Conservation (phyloP, 2,888 invertebrate genomes). For the Schrankia costaestrigalis region DNA sequence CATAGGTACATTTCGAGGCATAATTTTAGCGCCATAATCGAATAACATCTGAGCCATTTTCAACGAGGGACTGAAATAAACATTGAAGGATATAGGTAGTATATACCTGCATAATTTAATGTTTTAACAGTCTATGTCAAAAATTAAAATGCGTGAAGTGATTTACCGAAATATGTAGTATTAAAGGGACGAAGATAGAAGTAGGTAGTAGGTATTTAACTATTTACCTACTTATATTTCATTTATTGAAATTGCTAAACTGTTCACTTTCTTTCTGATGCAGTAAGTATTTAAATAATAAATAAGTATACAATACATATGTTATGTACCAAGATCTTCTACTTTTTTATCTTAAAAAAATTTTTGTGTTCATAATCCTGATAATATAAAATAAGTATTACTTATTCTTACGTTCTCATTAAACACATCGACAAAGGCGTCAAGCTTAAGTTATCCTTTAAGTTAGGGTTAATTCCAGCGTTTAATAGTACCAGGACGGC, state of each 20-base stretch:
- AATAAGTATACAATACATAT: no score
- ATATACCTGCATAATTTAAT: no score
- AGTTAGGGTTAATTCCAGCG: conserved; percentile 51
- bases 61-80: conserved; percentile 50
- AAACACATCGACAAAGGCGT: conserved; percentile 69
- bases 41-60: conserved; percentile 56
- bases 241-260: no score
- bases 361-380: not conserved
- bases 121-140: no score
- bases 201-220: no score
- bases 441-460: conserved; percentile 65
- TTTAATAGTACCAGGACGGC: conserved; percentile 48
- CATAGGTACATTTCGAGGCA: conserved; percentile 43
- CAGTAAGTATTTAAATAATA: no score
- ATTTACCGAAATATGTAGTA: not conserved
- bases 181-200: no score
- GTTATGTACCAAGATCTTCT: no score
- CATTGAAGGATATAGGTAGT: not conserved
- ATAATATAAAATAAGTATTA: not conserved
- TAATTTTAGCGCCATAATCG: conserved; percentile 54
- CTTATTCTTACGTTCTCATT: conserved; percentile 55
- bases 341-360: no score
- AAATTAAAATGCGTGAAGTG: not conserved
- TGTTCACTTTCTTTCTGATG: no score
- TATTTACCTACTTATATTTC: no score